Evolutionary conservation across 2,113 vertebrate genomes (phyloP), one percentile per base, ranked within the genome.

Genomic region (Scytalopus superciliaris): DNA sequence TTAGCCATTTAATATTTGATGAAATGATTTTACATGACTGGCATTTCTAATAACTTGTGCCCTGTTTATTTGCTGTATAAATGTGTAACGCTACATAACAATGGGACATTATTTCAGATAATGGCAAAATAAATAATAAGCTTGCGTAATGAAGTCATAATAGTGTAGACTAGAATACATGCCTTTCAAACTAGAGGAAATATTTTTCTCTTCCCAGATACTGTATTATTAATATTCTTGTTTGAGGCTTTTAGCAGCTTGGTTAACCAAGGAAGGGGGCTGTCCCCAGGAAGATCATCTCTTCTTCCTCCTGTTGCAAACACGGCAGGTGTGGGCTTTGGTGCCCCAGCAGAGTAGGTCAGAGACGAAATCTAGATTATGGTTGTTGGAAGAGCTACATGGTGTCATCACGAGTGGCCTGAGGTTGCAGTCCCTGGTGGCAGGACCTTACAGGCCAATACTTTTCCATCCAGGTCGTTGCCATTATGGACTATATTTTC

Each of bases 381-480:
- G 11, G 2, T 59, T 3, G 59, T 67, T 45, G 19, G 39, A 57
- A 60, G 27, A 53, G 5, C 7, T 37, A 1, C 0, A 2, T 70
- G 18, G 19, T 53, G 24, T 57, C 50, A 69, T 6, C 14, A 64
- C 3, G 23, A 14, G 31, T 30, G 35, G 6, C 14, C 50, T 70
- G 37, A 37, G 18, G 31, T 4, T 13, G 3, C 2, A 3, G 40
- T 19, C 4, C 7, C 33, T 50, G 17, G 35, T 81, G 37, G 17
- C 24, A 72, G 28, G 8, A 7, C 3, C n/a, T 83, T 72, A 24
- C 7, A n/a, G 44, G 6, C 3, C 2, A 6, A 4, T 16, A 44
- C 74, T 82, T 55, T 69, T 78, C 28, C 21, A 19, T 50, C 13
- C 19, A 73, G 40, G 33, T 55, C 56, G 30, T 33, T 87, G 25